Conservation (phyloP, 2,888 invertebrate species). For the Rhodophaea formosa region DNA sequence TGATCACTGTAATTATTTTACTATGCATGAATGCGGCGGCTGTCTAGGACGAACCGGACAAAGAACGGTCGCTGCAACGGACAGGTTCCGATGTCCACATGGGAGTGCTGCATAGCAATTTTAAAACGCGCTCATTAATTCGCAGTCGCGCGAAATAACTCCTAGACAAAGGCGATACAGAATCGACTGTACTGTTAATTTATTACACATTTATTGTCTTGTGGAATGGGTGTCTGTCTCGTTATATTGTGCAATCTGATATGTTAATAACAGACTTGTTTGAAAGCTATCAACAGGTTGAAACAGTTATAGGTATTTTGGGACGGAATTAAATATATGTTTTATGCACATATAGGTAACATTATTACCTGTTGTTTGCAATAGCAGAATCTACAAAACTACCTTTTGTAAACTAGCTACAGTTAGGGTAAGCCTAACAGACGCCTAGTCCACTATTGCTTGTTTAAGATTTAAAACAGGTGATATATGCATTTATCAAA, state of each 20-base stretch:
- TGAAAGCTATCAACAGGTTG: not conserved
- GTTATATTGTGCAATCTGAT: not conserved
- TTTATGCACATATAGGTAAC: not conserved
- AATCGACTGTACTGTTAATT: conserved; percentile 36
- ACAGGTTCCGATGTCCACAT: conserved; percentile 70
- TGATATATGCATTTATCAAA: too few relatives aligned
- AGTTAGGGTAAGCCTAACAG: too few relatives aligned
- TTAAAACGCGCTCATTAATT: conserved; percentile 67
- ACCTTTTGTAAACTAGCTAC: too few relatives aligned
- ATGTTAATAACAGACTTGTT: not conserved
- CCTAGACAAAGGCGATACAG: conserved; percentile 45
- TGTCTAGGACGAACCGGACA: conserved; percentile 76
- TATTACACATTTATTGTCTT: not conserved
- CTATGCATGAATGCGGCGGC: conserved; percentile 78
- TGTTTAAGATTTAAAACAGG: too few relatives aligned
- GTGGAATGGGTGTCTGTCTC: not conserved
- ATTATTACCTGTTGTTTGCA: not conserved
- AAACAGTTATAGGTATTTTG: not conserved
- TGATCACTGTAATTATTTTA: conserved; percentile 79
- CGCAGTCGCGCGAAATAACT: conserved; percentile 52
- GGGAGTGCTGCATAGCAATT: conserved; percentile 67
- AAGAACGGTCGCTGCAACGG: conserved; percentile 70
- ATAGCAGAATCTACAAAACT: too few relatives aligned
- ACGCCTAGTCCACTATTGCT: too few relatives aligned
- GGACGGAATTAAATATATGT: not conserved